These are phyloP conservation scores for Ichneumon xanthorius DNA, from an alignment of 2,888 invertebrate species.

Conservation along the genomic window DNA sequence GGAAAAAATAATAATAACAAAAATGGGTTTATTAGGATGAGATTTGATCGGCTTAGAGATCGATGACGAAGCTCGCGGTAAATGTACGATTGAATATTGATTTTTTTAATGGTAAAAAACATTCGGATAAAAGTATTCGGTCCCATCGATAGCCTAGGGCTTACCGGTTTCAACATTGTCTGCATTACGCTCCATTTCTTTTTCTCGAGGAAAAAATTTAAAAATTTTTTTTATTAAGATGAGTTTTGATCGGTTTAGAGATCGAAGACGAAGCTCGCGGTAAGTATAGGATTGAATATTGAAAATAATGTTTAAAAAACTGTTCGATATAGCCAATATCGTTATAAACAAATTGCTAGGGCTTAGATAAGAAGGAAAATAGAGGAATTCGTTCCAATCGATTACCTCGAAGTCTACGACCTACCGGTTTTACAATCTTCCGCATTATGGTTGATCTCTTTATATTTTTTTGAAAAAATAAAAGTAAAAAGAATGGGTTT, in stretches of 20 bases:
- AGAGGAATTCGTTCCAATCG: neutral
- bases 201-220: no score
- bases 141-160: neutral
- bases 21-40: neutral
- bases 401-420: neutral
- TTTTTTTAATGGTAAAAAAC: neutral
- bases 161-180: neutral
- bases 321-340: neutral
- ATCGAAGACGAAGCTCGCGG: neutral
- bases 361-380: neutral
- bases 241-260: neutral
- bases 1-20: neutral
- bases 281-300: neutral
- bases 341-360: neutral
- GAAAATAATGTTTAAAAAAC: neutral
- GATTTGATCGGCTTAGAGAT: neutral
- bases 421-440: neutral
- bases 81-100: neutral
- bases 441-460: neutral
- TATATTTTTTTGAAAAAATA: slow-evolving; percentile 2
- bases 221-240: neutral
- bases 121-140: neutral
- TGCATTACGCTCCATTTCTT: neutral
- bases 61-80: neutral
- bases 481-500: no score